These are phyloP conservation scores for Poeciliopsis retropinna DNA, from an alignment of 2,113 vertebrate genomes.

Conservation along the genomic window DNA sequence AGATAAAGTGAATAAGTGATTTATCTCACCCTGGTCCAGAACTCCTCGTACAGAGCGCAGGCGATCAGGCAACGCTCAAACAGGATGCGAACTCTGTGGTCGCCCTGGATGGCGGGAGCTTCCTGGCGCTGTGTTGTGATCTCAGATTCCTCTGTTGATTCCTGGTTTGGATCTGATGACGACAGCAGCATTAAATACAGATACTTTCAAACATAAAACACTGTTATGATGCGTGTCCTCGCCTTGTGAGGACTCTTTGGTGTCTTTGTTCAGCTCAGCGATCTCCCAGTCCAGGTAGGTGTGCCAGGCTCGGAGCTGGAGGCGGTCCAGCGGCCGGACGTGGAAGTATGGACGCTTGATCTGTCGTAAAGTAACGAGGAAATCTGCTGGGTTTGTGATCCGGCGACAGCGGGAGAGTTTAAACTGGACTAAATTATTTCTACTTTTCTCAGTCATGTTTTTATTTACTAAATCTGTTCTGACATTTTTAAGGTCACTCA, in stretches of 20 bases:
- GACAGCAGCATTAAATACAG: neutral
- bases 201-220: neutral
- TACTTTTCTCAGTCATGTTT: no score
- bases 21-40: slow-evolving; percentile 84
- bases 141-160: slow-evolving; percentile 44
- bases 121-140: slow-evolving; percentile 33
- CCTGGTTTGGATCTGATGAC: slow-evolving; percentile 44
- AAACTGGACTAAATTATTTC: neutral
- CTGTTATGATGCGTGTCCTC: neutral
- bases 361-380: slow-evolving; percentile 49
- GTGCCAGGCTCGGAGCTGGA: slow-evolving; percentile 86
- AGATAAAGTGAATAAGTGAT: neutral
- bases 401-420: neutral
- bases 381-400: neutral
- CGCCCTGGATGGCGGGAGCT: slow-evolving; percentile 38
- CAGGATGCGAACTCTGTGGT: slow-evolving; percentile 79
- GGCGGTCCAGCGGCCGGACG: slow-evolving; percentile 82
- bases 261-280: slow-evolving; percentile 48
- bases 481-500: no score
- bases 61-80: slow-evolving; percentile 88
- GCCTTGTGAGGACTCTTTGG: slow-evolving; percentile 45
- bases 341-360: slow-evolving; percentile 89
- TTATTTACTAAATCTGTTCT: no score
- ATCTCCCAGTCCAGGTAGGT: slow-evolving; percentile 87
- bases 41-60: slow-evolving; percentile 88